Base-by-base conservation (phyloP, 2,113 vertebrate species). In the Crocuta crocuta region DNA sequence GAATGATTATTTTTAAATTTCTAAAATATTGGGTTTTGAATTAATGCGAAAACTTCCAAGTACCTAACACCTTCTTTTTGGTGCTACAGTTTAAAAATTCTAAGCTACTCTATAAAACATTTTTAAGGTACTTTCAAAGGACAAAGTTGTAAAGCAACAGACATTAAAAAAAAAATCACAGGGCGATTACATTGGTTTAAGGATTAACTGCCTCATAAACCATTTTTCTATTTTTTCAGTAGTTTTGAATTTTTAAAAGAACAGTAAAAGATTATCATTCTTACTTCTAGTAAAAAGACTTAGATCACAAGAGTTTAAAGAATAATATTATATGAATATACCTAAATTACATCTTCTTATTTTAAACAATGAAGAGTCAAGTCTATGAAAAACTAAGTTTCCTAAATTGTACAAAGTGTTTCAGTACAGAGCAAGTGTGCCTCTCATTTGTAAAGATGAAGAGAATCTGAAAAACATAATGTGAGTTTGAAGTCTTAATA, bases 301-400 rank as follows among this genome's bases (percentile, higher is more conserved):
- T 13, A 39, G 10, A 81, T 66, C 68, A 89, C 7, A 92, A 58
- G 28, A 97, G 70, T 81, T 84, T 35, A 35, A 80, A 86, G 28
- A 90, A 31, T 73, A 94, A 39, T 84, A 58, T 66, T 68, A 74
- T 24, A 85, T 23, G 24, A 23, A 23, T 63, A 85, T 1, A 78
- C 39, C 2, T 87, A 55, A 84, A 48, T 73, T 61, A 91, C 45
- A 80, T 66, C 85, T 63, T 80, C 39, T 63, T 61, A 55, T 58
- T 80, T 97, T 83, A 89, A 80, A 96, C 53, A 97, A 89, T 8
- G 10, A 66, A 82, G 63, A 95, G 33, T 87, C 39, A 33, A 73
- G 11, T 45, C 24, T 65, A 91, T 85, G 39, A 91, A 96, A 96
- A 95, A 17, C 16, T 90, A 83, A 58, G 9, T 85, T 88, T 89